phyloP scores from a whole-genome alignment of 2,113 vertebrate genomes.

The Saguinus midas region DNA sequence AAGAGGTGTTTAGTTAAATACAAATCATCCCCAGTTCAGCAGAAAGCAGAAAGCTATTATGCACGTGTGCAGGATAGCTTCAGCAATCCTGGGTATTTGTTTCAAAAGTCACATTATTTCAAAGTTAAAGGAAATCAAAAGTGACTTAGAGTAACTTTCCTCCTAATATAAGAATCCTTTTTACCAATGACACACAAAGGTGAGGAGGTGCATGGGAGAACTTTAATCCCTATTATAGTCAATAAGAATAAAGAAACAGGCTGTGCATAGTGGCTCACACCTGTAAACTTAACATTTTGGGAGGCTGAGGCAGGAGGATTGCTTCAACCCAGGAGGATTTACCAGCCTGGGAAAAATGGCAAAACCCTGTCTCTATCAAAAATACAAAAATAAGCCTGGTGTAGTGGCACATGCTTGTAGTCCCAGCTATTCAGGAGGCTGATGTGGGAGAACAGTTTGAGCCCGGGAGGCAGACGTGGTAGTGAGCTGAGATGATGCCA shows the following conservation, averaged over 20 bases:
- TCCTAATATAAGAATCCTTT: background rate
- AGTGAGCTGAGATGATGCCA: background rate
- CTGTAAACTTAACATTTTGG: background rate
- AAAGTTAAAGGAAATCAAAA: background rate
- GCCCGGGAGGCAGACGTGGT: background rate
- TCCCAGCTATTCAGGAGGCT: background rate
- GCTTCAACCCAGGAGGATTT: background rate
- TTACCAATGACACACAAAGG: background rate
- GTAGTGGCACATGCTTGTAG: background rate
- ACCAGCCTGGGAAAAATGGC: background rate
- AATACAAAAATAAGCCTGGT: background rate
- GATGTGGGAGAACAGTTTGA: background rate
- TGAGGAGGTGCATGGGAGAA: background rate
- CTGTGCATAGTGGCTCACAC: background rate
- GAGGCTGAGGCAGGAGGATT: background rate
- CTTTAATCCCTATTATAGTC: background rate
- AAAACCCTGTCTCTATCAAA: background rate
- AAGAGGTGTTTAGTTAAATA: background rate
- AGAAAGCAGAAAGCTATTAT: background rate
- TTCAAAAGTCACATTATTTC: background rate
- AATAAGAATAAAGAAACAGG: background rate
- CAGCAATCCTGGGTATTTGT: background rate
- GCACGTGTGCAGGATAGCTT: background rate
- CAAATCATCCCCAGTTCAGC: background rate
- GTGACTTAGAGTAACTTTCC: background rate